A percentile compares a stretch with the other conserved stretches of the same genome.
Evolutionary conservation across 2,113 vertebrate genomes (phyloP).

Genomic region (Thunnus maccoyii): DNA sequence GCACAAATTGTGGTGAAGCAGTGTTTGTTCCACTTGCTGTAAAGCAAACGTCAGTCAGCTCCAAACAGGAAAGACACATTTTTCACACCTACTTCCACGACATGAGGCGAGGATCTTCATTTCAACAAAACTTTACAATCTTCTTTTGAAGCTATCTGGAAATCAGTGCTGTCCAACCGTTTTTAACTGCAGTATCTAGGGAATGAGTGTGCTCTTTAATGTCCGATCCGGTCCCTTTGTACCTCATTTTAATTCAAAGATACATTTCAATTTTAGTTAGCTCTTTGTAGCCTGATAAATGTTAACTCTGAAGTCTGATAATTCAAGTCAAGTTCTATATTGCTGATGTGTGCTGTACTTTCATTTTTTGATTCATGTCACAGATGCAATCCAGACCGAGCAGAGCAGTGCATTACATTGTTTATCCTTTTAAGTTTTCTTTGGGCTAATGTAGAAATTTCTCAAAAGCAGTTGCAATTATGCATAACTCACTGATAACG

Average conservation of each 20-base stretch:
- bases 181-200: conserved; percentile 30
- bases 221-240: conserved; percentile 44
- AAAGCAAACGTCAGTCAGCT: conserved; percentile 9
- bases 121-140: conserved; percentile 27
- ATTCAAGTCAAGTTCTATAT: conserved; percentile 35
- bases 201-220: conserved; percentile 39
- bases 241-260: conserved; percentile 53
- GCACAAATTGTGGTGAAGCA: not conserved
- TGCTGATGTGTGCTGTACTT: conserved; percentile 30
- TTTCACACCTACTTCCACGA: not conserved
- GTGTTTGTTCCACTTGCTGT: too few species aligned
- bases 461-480: not conserved
- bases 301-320: conserved; percentile 56
- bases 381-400: conserved; percentile 35
- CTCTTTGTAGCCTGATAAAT: conserved; percentile 57
- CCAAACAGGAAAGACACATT: conserved; percentile 6
- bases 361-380: conserved; percentile 45
- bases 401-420: not conserved
- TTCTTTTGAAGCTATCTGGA: conserved; percentile 36
- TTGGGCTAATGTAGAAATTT: conserved; percentile 16
- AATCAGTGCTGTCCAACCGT: conserved; percentile 27
- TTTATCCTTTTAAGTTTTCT: conserved; percentile 37
- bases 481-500: not conserved
- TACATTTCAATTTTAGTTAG: conserved; percentile 48
- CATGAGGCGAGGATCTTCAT: conserved; percentile 28